A percentile compares a stretch with the other conserved stretches of the same genome.
Evolutionary conservation across 2,113 vertebrate genomes (phyloP).

Genomic region (Trinectes maculatus): DNA sequence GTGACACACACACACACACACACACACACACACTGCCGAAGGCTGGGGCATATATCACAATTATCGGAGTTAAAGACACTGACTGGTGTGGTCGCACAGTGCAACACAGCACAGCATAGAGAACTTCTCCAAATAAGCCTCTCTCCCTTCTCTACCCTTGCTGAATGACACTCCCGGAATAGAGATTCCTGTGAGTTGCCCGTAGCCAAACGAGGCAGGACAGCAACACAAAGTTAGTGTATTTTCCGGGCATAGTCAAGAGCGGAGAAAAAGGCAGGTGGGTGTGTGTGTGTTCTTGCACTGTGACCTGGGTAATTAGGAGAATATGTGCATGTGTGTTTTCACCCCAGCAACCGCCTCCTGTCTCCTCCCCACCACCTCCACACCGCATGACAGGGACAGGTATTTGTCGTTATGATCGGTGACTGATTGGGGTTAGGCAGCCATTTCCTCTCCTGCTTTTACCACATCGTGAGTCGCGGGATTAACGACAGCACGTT

Average conservation of each 20-base stretch:
- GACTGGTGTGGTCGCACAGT: slow-evolving; percentile 53
- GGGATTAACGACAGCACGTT: slow-evolving; percentile 79
- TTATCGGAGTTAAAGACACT: slow-evolving; percentile 76
- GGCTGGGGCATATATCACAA: slow-evolving; percentile 81
- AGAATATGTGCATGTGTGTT: slow-evolving; percentile 41
- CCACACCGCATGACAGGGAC: slow-evolving; percentile 45
- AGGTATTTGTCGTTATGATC: slow-evolving; percentile 76
- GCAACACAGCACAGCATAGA: slow-evolving; percentile 40
- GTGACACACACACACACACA: slow-evolving; percentile 62
- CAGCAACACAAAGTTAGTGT: slow-evolving; percentile 61
- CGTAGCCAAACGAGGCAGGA: slow-evolving; percentile 67
- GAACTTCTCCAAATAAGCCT: slow-evolving; percentile 68
- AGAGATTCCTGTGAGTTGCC: slow-evolving; percentile 69
- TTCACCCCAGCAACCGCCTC: slow-evolving; percentile 24
- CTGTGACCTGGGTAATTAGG: slow-evolving; percentile 67
- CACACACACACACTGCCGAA: slow-evolving; percentile 56
- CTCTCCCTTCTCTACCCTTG: slow-evolving; percentile 63
- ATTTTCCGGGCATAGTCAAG: slow-evolving; percentile 51
- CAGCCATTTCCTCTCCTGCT: slow-evolving; percentile 55
- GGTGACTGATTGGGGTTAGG: slow-evolving; percentile 76
- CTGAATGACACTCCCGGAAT: slow-evolving; percentile 80
- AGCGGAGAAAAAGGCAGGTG: slow-evolving; percentile 44
- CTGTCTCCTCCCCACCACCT: slow-evolving; percentile 25
- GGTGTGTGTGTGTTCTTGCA: slow-evolving; percentile 38
- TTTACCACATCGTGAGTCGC: slow-evolving; percentile 65